Evolutionary conservation across 2,888 invertebrate genomes (phyloP).

Genomic region (Deilephila porcellus): DNA sequence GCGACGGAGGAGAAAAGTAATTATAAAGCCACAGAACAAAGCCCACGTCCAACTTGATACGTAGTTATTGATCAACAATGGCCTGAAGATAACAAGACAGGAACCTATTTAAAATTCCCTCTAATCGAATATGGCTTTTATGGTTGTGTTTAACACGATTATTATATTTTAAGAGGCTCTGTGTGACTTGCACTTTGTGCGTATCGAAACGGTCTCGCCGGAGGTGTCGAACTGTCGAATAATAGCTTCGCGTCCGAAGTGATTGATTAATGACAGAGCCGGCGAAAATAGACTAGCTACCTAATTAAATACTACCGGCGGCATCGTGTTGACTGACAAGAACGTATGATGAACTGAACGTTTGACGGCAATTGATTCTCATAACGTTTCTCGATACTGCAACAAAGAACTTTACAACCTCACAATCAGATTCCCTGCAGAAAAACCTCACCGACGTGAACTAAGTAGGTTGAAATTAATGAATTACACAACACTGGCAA

Average conservation of each 20-base stretch:
- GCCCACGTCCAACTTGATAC: constrained; percentile 60
- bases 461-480: constrained; percentile 9
- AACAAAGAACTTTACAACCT: constrained; percentile 22
- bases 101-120: constrained; percentile 77
- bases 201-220: constrained; percentile 56
- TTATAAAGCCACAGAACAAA: constrained; percentile 69
- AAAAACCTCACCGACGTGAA: background rate
- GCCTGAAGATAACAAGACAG: constrained; percentile 75
- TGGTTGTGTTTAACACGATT: constrained; percentile 83
- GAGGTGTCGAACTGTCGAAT: constrained; percentile 81
- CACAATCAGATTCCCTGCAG: background rate
- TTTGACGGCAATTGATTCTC: constrained; percentile 47
- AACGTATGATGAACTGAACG: constrained; percentile 54
- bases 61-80: constrained; percentile 70
- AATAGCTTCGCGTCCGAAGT: constrained; percentile 67
- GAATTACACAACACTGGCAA: constrained; percentile 21
- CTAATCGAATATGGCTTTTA: constrained; percentile 83
- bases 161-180: constrained; percentile 82
- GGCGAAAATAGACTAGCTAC: constrained; percentile 77
- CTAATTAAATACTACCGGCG: constrained; percentile 76
- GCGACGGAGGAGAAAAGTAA: constrained; percentile 43
- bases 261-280: constrained; percentile 82
- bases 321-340: constrained; percentile 50
- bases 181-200: constrained; percentile 80
- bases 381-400: constrained; percentile 27